Conservation (phyloP, 1,140 invertebrate genomes). For the Drosophila azteca region DNA sequence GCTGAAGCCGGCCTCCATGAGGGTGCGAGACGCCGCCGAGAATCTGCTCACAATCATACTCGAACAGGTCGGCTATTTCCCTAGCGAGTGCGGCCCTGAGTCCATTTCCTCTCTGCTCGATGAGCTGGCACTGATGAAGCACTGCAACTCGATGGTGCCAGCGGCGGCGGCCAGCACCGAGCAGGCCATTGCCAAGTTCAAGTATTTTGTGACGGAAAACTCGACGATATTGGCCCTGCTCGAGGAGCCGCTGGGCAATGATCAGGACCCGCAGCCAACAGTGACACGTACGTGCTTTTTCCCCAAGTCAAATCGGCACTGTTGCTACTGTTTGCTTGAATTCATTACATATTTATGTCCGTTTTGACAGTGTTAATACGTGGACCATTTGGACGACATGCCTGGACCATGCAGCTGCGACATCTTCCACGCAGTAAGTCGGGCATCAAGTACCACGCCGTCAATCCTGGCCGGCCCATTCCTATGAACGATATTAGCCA, state of each 20-base stretch:
- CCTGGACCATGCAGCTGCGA: slow-evolving; percentile 95
- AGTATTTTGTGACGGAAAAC: slow-evolving; percentile 96
- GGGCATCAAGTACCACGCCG: slow-evolving; percentile 88
- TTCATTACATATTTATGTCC: background rate
- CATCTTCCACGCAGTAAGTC: slow-evolving; percentile 92
- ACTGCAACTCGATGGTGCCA: slow-evolving; percentile 87
- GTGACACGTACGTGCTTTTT: slow-evolving; percentile 85
- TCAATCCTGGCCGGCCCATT: slow-evolving; percentile 91
- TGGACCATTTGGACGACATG: slow-evolving; percentile 95
- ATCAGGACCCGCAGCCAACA: slow-evolving; percentile 91
- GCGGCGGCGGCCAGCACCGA: slow-evolving; percentile 58
- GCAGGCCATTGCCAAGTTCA: slow-evolving; percentile 86
- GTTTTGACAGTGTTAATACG: slow-evolving; percentile 89
- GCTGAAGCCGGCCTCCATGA: slow-evolving; percentile 96
- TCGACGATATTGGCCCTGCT: slow-evolving; percentile 94
- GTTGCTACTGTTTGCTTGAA: too few species aligned
- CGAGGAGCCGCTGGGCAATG: slow-evolving; percentile 94
- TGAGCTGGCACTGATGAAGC: slow-evolving; percentile 92
- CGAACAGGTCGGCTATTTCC: slow-evolving; percentile 95
- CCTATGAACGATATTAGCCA: slow-evolving; percentile 89
- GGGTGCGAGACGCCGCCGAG: slow-evolving; percentile 97
- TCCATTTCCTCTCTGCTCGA: slow-evolving; percentile 94
- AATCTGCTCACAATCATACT: slow-evolving; percentile 94
- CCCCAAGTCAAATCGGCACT: too few species aligned
- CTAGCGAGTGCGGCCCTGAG: slow-evolving; percentile 92